phyloP scores from a whole-genome alignment of 2,888 invertebrate species.

The Apotomis turbidana region DNA sequence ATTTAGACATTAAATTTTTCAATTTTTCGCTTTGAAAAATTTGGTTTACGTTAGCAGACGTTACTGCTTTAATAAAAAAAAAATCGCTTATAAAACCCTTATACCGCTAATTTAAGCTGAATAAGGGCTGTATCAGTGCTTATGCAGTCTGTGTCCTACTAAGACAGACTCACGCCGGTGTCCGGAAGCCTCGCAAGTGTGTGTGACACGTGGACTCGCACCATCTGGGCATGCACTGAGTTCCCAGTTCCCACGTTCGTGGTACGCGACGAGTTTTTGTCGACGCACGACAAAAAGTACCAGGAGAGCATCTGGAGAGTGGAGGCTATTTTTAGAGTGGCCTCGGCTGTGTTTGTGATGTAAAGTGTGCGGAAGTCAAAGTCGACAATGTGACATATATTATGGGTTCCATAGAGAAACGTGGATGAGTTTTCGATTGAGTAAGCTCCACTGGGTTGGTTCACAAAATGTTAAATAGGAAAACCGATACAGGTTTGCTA shows the following conservation, averaged over 20 bases:
- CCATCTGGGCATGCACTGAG: constrained; percentile 64
- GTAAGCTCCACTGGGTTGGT: no score
- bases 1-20: no score
- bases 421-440: no score
- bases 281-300: constrained; percentile 57
- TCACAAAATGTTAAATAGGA: no score
- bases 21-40: no score
- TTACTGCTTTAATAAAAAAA: no score
- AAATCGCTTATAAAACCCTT: no score
- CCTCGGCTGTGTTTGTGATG: constrained; percentile 60
- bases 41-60: no score
- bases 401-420: not conserved
- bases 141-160: no score
- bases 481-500: no score
- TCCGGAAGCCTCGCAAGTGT: constrained; percentile 51
- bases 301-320: constrained; percentile 75
- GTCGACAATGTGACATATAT: constrained; percentile 31
- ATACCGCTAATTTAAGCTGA: no score
- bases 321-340: constrained; percentile 68
- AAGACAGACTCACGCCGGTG: constrained; percentile 1
- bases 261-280: constrained; percentile 69
- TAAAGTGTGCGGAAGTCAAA: constrained; percentile 65
- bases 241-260: constrained; percentile 79
- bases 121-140: no score
- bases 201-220: constrained; percentile 67